Conservation (phyloP, 1,140 invertebrate genomes). For the Adelges cooleyi region DNA sequence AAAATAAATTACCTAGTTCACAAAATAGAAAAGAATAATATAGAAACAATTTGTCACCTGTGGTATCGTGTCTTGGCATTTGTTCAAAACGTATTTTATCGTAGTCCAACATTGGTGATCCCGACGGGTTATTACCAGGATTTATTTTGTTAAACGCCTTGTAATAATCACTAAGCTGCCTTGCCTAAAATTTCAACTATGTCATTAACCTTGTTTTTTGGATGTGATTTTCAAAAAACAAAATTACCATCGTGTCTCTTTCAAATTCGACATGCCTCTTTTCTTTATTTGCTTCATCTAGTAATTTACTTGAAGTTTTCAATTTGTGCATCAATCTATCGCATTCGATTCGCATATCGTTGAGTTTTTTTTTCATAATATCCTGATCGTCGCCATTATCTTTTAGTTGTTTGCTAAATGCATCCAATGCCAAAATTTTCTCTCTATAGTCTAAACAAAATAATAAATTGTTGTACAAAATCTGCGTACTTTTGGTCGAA, state of each 20-base stretch:
- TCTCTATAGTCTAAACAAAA: conserved; percentile 17
- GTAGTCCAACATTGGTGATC: not conserved
- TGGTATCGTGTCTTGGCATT: conserved; percentile 15
- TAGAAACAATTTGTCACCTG: not conserved
- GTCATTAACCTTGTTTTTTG: no score
- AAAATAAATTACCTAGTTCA: no score
- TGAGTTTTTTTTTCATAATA: conserved; percentile 1
- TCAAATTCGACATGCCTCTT: conserved; percentile 10
- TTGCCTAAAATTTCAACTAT: not conserved
- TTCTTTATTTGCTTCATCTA: conserved; percentile 23
- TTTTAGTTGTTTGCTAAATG: conserved; percentile 4
- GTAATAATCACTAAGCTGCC: conserved; percentile 2
- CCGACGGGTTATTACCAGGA: not conserved
- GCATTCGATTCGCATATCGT: conserved; percentile 4
- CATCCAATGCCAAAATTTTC: not conserved
- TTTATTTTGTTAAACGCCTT: not conserved
- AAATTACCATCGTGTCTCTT: not conserved
- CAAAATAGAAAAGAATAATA: not conserved
- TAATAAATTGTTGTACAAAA: not conserved
- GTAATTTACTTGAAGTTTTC: conserved; percentile 10
- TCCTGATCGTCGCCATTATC: conserved; percentile 12
- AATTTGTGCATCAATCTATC: conserved; percentile 18
- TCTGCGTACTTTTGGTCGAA: no score
- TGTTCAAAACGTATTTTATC: conserved; percentile 11
- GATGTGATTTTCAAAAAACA: no score